These are phyloP conservation scores for Pelagia noctiluca DNA, from an alignment of 30 jellyfish, hydroid and myxozoan species.

Conservation along the genomic window DNA sequence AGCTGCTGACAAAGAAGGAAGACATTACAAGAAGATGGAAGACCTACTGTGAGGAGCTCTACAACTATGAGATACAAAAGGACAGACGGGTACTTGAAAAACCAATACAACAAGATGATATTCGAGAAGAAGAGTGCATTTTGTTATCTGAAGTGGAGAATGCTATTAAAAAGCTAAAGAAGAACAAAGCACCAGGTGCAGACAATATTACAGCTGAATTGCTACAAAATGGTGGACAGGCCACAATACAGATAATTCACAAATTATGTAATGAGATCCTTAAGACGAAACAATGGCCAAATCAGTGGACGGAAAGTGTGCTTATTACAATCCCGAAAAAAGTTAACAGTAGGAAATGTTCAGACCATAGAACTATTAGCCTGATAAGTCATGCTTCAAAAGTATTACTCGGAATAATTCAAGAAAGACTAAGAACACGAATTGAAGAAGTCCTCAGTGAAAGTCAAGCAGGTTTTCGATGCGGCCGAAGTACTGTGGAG, in stretches of 20 bases:
- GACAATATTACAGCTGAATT: slow-evolving; percentile 35
- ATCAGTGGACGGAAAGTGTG: slow-evolving; percentile 42
- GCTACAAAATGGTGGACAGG: slow-evolving; percentile 15
- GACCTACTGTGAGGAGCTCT: slow-evolving; percentile 9
- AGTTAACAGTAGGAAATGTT: slow-evolving; percentile 33
- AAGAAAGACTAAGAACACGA: slow-evolving; percentile 12
- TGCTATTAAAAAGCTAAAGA: slow-evolving; percentile 24
- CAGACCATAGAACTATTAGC: slow-evolving; percentile 43
- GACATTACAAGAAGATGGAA: slow-evolving; percentile 6
- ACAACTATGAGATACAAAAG: slow-evolving; percentile 1
- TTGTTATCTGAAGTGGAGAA: slow-evolving; percentile 28
- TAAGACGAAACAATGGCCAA: slow-evolving; percentile 35
- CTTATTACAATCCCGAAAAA: slow-evolving; percentile 38
- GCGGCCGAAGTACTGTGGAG: slow-evolving; percentile 46
- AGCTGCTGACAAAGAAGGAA: neutral
- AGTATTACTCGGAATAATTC: slow-evolving; percentile 23
- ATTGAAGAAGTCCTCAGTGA: slow-evolving; percentile 34
- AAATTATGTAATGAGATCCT: slow-evolving; percentile 31
- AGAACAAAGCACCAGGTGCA: slow-evolving; percentile 33
- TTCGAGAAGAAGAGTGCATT: neutral
- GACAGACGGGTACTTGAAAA: slow-evolving; percentile 4
- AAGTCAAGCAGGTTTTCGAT: slow-evolving; percentile 46
- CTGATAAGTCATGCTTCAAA: slow-evolving; percentile 39
- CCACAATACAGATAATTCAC: slow-evolving; percentile 12
- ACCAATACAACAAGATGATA: neutral